Percentiles rank a stretch among this genome's conserved stretches.
These are phyloP conservation scores for Balaeniceps rex DNA, from an alignment of 2,113 vertebrate genomes.

Conservation along the genomic window DNA sequence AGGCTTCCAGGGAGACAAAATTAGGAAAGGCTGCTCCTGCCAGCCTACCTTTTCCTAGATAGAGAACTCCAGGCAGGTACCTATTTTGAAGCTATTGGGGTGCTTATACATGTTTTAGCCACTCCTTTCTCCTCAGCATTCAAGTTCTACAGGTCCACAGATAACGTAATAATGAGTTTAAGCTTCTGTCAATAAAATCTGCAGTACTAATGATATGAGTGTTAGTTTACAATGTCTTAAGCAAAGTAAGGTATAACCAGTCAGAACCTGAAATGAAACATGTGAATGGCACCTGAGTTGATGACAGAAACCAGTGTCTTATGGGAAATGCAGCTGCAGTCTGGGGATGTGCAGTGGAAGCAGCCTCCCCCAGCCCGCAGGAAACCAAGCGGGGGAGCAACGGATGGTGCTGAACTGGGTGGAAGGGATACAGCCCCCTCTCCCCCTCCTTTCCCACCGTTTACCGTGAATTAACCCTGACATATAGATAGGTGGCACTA, in stretches of 20 bases:
- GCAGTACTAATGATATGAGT: neutral
- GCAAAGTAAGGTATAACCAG: neutral
- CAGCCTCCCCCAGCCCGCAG: neutral
- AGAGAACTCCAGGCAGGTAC: neutral
- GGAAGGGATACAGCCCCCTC: neutral
- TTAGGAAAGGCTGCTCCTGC: neutral
- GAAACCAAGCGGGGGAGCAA: neutral
- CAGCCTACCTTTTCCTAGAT: neutral
- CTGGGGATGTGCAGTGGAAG: neutral
- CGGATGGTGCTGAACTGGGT: neutral
- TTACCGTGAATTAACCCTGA: neutral
- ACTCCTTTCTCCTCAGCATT: neutral
- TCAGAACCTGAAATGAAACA: neutral
- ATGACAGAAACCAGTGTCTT: neutral
- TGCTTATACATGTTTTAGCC: neutral
- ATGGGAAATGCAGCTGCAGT: neutral
- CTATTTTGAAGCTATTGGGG: neutral
- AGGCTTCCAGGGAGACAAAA: neutral
- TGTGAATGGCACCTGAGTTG: neutral
- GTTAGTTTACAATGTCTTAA: neutral
- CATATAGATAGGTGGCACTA: neutral
- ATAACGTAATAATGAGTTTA: neutral
- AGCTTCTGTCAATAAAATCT: neutral
- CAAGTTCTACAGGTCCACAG: neutral
- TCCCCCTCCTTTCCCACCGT: accelerated